These are phyloP conservation scores for Sebastiscus albofasciatus DNA, from an alignment of 2,797 vertebrate genomes.

Conservation along the genomic window DNA sequence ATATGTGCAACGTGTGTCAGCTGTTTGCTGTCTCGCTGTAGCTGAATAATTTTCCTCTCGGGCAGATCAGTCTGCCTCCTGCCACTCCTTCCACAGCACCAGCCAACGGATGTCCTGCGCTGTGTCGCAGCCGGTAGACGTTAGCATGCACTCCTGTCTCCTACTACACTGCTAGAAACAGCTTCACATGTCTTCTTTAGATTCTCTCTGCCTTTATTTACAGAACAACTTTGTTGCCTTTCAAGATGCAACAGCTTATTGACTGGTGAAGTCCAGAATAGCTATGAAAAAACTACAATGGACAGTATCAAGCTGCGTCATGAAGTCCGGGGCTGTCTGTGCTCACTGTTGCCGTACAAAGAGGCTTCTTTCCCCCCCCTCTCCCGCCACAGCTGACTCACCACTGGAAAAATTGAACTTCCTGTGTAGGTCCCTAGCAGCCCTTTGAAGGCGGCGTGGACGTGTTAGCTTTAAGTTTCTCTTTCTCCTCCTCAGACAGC, in stretches of 20 bases:
- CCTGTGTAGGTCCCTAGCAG: conserved; percentile 46
- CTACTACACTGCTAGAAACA: background rate
- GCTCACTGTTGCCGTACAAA: conserved; percentile 28
- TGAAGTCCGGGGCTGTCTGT: conserved; percentile 22
- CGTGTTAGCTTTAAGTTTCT: conserved; percentile 19
- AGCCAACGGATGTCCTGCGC: conserved; percentile 26
- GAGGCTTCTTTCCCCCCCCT: conserved; percentile 5
- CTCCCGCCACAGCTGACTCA: conserved; percentile 62
- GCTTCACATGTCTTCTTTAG: background rate
- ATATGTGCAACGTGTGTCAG: conserved; percentile 5
- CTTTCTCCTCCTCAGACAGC: conserved; percentile 28
- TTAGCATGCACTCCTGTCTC: background rate
- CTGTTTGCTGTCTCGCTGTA: background rate
- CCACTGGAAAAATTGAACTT: conserved; percentile 75
- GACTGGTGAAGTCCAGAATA: background rate
- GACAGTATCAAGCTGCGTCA: background rate
- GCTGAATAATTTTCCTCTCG: conserved; percentile 19
- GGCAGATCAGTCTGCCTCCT: conserved; percentile 20
- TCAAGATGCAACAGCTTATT: background rate
- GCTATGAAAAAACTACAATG: background rate
- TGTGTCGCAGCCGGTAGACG: background rate
- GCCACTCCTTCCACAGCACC: conserved; percentile 16
- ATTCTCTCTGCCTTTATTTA: background rate
- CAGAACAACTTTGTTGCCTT: background rate
- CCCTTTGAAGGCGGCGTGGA: conserved; percentile 44